Evolutionary conservation across 1,140 invertebrate species (phyloP), one percentile per base, ranked within the genome.

Genomic region (Gerris buenoi): DNA sequence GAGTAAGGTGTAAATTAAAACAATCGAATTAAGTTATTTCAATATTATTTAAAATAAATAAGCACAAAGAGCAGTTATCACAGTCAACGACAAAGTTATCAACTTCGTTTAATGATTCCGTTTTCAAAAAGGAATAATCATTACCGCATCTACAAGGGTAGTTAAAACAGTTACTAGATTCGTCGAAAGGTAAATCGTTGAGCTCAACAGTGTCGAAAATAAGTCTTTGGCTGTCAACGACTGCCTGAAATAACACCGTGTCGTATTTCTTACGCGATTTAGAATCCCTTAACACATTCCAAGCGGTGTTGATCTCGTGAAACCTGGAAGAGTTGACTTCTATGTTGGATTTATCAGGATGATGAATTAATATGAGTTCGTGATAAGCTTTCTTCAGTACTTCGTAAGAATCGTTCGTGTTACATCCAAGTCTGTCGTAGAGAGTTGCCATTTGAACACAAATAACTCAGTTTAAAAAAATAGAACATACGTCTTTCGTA

Each of bases 101-200:
- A 71, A 83, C 76, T 63, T 75, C 72, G 46, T 79, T 71, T 23
- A 73, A 63, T 63, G 80, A 68, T 64, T 83, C 78, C 67, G 73
- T 72, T 66, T 74, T 76, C 26, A 77, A 65, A 46, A 86, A 76
- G n/a, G 74, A 73, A 76, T 86, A 86, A 68, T 76, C 69, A 26
- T 81, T 81, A 60, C 86, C 85, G 77, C 86, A 88, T 73, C 85
- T 79, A 73, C 86, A 88, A 10, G 70, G 75, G 74, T 83, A 87
- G 25, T 74, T 76, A 64, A 82, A 79, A 18, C 72, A 66, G 66
- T 75, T 70, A 63, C 77, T 71, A 29, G 77, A 69, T 18, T 74
- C 63, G 66, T 79, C 72, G 66, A 73, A 74, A 63, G 79, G 70
- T 71, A 87, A 76, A n/a, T 86, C 80, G 1, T 76, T 69, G 18